A percentile compares a stretch with the other conserved stretches of the same genome.
phyloP scores from a whole-genome alignment of 2,797 vertebrate genomes.

The Sebastes reedi region DNA sequence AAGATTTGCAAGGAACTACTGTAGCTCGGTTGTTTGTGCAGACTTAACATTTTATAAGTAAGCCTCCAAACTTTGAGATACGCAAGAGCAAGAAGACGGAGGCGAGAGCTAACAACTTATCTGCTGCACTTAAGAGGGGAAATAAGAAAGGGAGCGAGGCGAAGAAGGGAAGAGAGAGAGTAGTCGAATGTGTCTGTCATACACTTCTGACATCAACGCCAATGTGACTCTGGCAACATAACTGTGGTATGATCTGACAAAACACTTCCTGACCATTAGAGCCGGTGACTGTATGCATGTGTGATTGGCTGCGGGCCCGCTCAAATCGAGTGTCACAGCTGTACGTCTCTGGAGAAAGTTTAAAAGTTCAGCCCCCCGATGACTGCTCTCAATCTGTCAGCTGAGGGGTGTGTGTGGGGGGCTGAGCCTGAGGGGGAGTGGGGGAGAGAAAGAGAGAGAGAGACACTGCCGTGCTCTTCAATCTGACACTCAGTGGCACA shows the following conservation, averaged over 20 bases:
- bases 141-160: conserved; percentile 20
- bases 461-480: conserved; percentile 34
- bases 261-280: conserved; percentile 45
- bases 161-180: background rate
- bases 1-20: conserved; percentile 61
- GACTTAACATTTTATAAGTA: conserved; percentile 56
- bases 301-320: conserved; percentile 40
- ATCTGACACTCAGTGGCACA: conserved; percentile 60
- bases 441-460: background rate
- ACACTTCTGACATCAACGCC: conserved; percentile 30
- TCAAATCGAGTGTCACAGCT: conserved; percentile 57
- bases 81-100: conserved; percentile 29
- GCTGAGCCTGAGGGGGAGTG: conserved; percentile 56
- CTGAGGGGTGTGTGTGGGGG: conserved; percentile 61
- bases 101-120: conserved; percentile 50
- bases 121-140: conserved; percentile 43
- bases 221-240: background rate
- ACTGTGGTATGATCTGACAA: conserved; percentile 14
- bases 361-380: conserved; percentile 79
- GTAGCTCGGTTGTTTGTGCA: conserved; percentile 57
- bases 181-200: conserved; percentile 22
- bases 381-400: conserved; percentile 83
- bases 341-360: conserved; percentile 62
- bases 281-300: conserved; percentile 25
- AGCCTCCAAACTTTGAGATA: conserved; percentile 57